Evolutionary conservation across 1,140 invertebrate genomes (phyloP), one percentile per base, ranked within the genome.

Genomic region (Drosophila sproati): DNA sequence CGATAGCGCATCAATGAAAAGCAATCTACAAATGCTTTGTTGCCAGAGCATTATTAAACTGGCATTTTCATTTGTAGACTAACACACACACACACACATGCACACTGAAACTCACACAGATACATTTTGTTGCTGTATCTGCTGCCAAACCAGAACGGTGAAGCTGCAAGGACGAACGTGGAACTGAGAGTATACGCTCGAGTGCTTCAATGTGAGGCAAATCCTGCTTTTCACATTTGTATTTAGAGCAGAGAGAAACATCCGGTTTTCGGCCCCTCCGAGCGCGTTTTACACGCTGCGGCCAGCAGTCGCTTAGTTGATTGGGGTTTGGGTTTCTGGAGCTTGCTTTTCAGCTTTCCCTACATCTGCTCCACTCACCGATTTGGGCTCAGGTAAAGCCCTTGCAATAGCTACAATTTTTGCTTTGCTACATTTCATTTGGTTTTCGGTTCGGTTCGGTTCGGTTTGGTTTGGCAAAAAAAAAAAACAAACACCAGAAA

Each of bases 21-120:
- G 81, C 81, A 85, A 85, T 85, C 82, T 85, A 78, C 81, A 85
- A 85, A 86, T 85, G 81, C 78, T 85, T 85, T 85, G 82, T 85
- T 81, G 59, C 78, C 82, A 85, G 74, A 86, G 81, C 81, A 85
- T 85, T 85, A 85, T 85, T 86, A 86, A 85, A 85, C 82, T 86
- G 82, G 82, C 82, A 85, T 85, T 86, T 86, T 86, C 82, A 85
- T 86, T 86, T 87, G 78, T 71, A 72, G 60, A 76, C 48, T 43
- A 50, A 48, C 66, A 66, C 20, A 71, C 66, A 37, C 48, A 56
- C 28, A 47, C n/a, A 68, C 37, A 48, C 32, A 45, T 52, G 68
- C 29, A 54, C 12, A 60, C 20, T 31, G n/a, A 45, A 5, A 66
- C 6, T 61, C 31, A 50, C 5, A 48, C 1, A 59, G 5, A 61